phyloP scores from a whole-genome alignment of 2,797 vertebrate species.

The Microchirus variegatus region DNA sequence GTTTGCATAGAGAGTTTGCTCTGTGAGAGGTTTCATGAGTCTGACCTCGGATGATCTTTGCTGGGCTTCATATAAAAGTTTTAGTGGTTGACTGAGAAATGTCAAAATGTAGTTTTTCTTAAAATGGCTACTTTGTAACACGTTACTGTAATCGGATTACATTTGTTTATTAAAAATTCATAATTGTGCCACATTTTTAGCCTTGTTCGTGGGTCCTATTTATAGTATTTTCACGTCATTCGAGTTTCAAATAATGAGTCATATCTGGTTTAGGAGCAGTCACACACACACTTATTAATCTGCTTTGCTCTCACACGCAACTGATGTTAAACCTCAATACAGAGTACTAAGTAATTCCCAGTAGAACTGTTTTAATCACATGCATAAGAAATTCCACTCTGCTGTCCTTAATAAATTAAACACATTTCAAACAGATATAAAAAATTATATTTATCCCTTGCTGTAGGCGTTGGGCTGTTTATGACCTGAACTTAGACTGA shows the following conservation, averaged over 20 bases:
- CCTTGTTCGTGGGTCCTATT: no score
- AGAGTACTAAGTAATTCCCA: constrained; percentile 23
- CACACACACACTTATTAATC: constrained; percentile 16
- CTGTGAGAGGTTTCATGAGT: background rate
- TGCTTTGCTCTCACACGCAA: constrained; percentile 22
- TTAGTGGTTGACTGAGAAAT: background rate
- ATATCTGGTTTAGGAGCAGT: constrained; percentile 24
- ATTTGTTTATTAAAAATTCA: no score
- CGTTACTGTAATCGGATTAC: no score
- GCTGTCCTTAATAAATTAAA: no score
- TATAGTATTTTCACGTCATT: no score
- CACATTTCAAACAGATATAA: no score
- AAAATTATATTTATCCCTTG: no score
- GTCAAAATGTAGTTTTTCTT: background rate
- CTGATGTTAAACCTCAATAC: constrained; percentile 23
- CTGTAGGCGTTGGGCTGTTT: constrained; percentile 14
- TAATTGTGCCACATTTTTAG: no score
- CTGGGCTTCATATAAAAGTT: background rate
- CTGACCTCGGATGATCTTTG: background rate
- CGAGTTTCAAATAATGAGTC: constrained; percentile 17
- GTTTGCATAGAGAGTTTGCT: background rate
- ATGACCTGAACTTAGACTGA: constrained; percentile 31
- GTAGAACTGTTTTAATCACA: background rate
- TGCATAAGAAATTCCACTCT: no score
- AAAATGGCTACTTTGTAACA: no score